phyloP scores from a whole-genome alignment of 1,140 invertebrate species.

The Drosophila pectinifera region DNA sequence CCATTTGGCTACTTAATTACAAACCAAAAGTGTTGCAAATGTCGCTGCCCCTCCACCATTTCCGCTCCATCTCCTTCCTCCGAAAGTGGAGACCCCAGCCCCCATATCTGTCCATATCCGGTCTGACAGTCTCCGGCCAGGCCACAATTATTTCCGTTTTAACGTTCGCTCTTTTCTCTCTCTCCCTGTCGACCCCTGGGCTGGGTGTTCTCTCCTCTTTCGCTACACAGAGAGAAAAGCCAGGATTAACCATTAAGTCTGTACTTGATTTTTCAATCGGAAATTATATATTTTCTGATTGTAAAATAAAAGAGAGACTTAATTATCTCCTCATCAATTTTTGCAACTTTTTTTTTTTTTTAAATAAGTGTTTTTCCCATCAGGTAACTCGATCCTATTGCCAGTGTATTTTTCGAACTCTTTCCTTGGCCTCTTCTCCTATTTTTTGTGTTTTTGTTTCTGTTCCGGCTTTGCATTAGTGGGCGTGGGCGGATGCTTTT shows the following conservation, averaged over 20 bases:
- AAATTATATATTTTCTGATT: no score
- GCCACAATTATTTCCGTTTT: constrained; percentile 81
- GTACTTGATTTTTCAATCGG: neutral
- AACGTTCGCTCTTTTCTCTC: constrained; percentile 41
- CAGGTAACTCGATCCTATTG: no score
- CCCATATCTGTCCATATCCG: constrained; percentile 19
- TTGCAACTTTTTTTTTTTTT: no score
- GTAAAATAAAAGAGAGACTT: no score
- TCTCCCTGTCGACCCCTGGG: constrained; percentile 1
- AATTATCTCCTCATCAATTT: no score
- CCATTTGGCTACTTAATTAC: constrained; percentile 62
- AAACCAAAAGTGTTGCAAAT: constrained; percentile 63
- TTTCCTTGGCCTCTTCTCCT: constrained; percentile 10
- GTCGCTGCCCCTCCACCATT: constrained; percentile 35
- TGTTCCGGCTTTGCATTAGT: constrained; percentile 50
- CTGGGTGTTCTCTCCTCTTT: constrained; percentile 9
- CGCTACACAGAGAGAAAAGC: constrained; percentile 4
- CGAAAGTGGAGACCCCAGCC: neutral
- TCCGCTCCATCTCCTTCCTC: constrained; percentile 4
- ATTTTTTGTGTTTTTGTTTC: constrained; percentile 21
- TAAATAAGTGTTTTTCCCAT: neutral
- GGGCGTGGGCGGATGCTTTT: constrained; percentile 70
- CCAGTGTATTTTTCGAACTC: constrained; percentile 2
- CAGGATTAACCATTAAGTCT: neutral
- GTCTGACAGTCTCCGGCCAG: constrained; percentile 40